These are phyloP conservation scores for Carcharodon carcharias DNA, from an alignment of 2,797 vertebrate genomes.

Conservation along the genomic window DNA sequence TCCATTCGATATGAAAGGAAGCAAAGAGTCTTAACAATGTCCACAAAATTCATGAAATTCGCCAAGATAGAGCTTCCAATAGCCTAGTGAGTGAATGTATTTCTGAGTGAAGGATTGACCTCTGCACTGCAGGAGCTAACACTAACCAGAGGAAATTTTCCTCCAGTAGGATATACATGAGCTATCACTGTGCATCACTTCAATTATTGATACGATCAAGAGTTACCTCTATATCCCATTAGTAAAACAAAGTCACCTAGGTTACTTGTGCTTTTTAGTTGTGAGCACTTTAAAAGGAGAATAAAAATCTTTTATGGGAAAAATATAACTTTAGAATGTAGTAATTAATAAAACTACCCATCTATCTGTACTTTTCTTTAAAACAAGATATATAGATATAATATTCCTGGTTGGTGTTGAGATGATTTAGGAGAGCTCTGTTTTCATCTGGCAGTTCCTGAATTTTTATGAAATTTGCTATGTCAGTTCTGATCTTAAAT, in stretches of 20 bases:
- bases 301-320: neutral
- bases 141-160: neutral
- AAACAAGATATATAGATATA: slow-evolving; percentile 32
- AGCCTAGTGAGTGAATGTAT: neutral
- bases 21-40: neutral
- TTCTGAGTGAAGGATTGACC: neutral
- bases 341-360: neutral
- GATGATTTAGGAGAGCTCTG: slow-evolving; percentile 5
- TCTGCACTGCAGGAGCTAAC: neutral
- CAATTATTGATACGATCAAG: neutral
- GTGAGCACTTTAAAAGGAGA: neutral
- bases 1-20: neutral
- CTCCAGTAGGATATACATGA: neutral
- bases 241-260: neutral
- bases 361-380: slow-evolving; percentile 18
- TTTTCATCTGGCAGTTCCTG: slow-evolving; percentile 21
- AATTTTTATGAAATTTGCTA: slow-evolving; percentile 23
- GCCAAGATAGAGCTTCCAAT: neutral
- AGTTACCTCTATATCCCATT: neutral
- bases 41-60: neutral
- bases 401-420: slow-evolving; percentile 29
- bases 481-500: slow-evolving; percentile 27
- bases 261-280: neutral
- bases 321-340: neutral
- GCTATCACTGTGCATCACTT: neutral